Percentiles rank a stretch among this genome's conserved stretches.
phyloP scores from a whole-genome alignment of 1,140 invertebrate species.

The Glomeris maerens region DNA sequence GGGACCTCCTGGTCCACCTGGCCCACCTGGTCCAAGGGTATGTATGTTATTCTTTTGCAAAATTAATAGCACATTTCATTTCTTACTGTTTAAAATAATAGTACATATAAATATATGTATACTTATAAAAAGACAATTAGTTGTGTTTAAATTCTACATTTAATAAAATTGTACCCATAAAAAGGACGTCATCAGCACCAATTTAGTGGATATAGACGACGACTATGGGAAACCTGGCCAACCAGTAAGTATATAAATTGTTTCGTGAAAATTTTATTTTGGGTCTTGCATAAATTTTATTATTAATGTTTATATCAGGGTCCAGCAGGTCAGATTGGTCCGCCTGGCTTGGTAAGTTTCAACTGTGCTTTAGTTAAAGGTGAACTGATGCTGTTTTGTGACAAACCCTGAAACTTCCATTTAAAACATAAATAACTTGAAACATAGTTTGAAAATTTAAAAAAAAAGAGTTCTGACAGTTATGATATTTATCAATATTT shows the following conservation, averaged over 20 bases:
- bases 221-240: no score
- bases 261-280: neutral
- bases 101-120: neutral
- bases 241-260: neutral
- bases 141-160: no score
- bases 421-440: conserved; percentile 4
- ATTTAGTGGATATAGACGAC: neutral
- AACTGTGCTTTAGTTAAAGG: neutral
- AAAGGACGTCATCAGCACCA: no score
- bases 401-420: neutral
- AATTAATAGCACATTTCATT: no score
- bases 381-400: neutral
- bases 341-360: conserved; percentile 26
- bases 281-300: no score
- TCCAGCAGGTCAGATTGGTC: conserved; percentile 22
- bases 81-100: no score
- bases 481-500: no score
- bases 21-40: conserved; percentile 18
- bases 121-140: no score
- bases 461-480: no score
- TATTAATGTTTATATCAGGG: conserved; percentile 18
- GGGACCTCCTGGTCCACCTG: conserved; percentile 21
- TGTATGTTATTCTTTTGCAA: no score
- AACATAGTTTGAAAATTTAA: no score
- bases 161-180: no score